A percentile compares a stretch with the other conserved stretches of the same genome.
Conservation (phyloP, 1,140 invertebrate species). For the Euura saliciscinereae region DNA sequence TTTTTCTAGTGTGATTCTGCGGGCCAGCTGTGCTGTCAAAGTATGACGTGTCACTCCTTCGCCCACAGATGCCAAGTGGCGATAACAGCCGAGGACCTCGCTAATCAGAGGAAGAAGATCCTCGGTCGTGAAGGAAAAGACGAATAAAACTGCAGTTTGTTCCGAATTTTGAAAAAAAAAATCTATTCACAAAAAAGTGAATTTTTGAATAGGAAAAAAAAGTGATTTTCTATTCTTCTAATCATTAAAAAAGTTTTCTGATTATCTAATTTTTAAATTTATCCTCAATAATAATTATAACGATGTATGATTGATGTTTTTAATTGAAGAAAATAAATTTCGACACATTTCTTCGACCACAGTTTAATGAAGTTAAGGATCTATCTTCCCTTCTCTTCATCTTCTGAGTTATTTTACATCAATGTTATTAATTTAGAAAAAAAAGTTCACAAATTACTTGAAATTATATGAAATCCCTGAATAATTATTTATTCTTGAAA, state of each 20-base stretch:
- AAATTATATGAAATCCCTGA: too few species aligned
- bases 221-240: background rate
- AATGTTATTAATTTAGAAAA: background rate
- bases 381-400: background rate
- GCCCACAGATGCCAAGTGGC: slow-evolving; percentile 51
- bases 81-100: slow-evolving; percentile 46
- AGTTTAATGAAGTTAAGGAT: too few species aligned
- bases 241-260: background rate
- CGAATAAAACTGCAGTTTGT: slow-evolving; percentile 19
- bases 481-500: too few species aligned
- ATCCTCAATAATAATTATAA: too few species aligned
- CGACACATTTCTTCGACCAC: too few species aligned
- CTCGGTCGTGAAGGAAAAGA: slow-evolving; percentile 40
- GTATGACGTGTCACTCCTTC: slow-evolving; percentile 39
- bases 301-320: too few species aligned
- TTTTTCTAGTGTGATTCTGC: slow-evolving; percentile 36
- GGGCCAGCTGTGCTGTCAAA: slow-evolving; percentile 38
- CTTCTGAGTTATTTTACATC: background rate
- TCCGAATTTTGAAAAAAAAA: background rate
- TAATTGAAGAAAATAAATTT: too few species aligned
- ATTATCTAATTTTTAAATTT: background rate
- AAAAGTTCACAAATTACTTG: too few species aligned
- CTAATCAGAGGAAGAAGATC: slow-evolving; percentile 44
- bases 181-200: background rate
- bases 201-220: background rate